Evolutionary conservation across 2,797 vertebrate species (phyloP).

Genomic region (Hydrocynus forskahlii): DNA sequence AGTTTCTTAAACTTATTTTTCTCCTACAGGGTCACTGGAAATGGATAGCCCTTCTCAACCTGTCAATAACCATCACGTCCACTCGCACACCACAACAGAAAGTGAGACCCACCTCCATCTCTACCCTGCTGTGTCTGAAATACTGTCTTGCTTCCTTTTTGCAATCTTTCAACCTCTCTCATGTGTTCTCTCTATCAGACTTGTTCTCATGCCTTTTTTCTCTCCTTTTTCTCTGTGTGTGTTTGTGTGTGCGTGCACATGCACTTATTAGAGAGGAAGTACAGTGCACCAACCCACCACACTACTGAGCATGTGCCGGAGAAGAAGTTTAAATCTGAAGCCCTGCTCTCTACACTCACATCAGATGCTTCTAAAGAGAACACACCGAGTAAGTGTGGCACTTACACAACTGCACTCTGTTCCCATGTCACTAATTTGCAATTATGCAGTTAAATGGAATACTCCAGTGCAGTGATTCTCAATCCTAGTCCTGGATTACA

Average conservation of each 20-base stretch:
- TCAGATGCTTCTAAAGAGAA: constrained; percentile 98
- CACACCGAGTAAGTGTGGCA: constrained; percentile 80
- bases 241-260: neutral
- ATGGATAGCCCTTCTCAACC: constrained; percentile 97
- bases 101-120: constrained; percentile 80
- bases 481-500: no score
- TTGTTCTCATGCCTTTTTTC: neutral
- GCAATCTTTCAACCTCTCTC: neutral
- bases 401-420: neutral
- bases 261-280: constrained; percentile 91
- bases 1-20: neutral
- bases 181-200: neutral
- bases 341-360: constrained; percentile 94
- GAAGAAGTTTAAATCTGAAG: constrained; percentile 99
- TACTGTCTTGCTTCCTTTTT: neutral
- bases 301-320: constrained; percentile 94
- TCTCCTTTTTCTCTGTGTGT: neutral
- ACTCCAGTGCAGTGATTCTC: no score
- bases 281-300: constrained; percentile 90
- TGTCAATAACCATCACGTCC: constrained; percentile 96
- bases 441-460: no score
- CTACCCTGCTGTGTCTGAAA: neutral
- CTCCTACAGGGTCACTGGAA: constrained; percentile 88
- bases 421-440: no score
- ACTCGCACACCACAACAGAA: constrained; percentile 92